A percentile compares a stretch with the other conserved stretches of the same genome.
Evolutionary conservation across 2,113 vertebrate genomes (phyloP).

Genomic region (Oophaga pumilio): DNA sequence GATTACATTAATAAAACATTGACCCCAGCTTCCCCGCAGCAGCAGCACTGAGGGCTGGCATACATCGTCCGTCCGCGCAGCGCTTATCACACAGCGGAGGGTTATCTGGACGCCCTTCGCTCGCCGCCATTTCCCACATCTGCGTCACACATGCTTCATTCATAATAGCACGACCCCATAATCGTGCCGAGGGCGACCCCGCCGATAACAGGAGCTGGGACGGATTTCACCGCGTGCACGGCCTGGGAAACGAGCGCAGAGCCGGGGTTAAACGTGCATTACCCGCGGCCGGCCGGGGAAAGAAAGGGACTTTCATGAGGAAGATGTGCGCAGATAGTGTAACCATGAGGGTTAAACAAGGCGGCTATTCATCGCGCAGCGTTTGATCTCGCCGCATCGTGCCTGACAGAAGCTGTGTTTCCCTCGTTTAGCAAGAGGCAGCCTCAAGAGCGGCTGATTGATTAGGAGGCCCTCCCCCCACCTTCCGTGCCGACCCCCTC

Average conservation of each 20-base stretch:
- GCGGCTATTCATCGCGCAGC: slow-evolving; percentile 40
- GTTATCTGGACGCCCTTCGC: not conserved
- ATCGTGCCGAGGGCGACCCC: not conserved
- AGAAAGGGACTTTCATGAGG: not conserved
- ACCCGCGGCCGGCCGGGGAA: not conserved
- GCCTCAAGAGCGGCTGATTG: slow-evolving; percentile 67
- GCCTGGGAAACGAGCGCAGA: not conserved
- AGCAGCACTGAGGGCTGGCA: not conserved
- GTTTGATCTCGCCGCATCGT: slow-evolving; percentile 68
- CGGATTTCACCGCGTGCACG: not conserved
- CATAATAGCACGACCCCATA: too few species aligned
- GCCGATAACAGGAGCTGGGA: not conserved
- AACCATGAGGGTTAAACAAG: slow-evolving; percentile 47
- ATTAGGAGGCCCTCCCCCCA: slow-evolving; percentile 63
- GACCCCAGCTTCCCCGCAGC: slow-evolving; percentile 25
- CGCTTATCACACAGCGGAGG: not conserved
- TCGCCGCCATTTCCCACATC: not conserved
- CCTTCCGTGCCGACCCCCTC: not conserved
- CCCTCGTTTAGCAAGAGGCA: slow-evolving; percentile 67
- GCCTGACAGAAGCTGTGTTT: slow-evolving; percentile 68
- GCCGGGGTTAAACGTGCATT: slow-evolving; percentile 24
- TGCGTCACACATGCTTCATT: not conserved
- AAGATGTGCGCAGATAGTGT: not conserved
- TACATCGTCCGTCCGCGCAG: not conserved
- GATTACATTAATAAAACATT: slow-evolving; percentile 49